These are phyloP conservation scores for Vireo griseus DNA, from an alignment of 2,797 vertebrate species.

Conservation along the genomic window DNA sequence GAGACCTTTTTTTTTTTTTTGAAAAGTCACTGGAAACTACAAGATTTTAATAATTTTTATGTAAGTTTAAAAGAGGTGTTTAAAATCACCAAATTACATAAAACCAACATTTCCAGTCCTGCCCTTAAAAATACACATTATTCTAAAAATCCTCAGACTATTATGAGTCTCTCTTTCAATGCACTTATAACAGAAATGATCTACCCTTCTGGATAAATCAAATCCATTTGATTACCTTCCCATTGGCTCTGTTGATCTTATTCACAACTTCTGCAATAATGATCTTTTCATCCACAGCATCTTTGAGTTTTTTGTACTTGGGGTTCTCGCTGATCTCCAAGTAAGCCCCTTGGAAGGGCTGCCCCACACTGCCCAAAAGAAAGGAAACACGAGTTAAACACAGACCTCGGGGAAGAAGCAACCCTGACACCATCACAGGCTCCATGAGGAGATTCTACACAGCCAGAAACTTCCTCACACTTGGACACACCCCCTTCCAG, in stretches of 20 bases:
- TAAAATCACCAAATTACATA: background rate
- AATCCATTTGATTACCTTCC: slow-evolving; percentile 81
- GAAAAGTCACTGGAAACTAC: background rate
- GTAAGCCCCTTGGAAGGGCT: slow-evolving; percentile 96
- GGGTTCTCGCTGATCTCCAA: slow-evolving; percentile 95
- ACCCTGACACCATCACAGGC: background rate
- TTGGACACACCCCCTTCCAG: background rate
- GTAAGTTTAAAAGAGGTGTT: background rate
- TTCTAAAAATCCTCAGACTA: background rate
- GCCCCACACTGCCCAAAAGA: slow-evolving; percentile 81
- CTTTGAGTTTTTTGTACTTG: slow-evolving; percentile 94
- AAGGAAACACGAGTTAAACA: background rate
- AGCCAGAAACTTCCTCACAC: background rate
- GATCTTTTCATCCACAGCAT: slow-evolving; percentile 90
- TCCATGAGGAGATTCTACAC: fast-evolving
- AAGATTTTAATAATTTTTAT: background rate
- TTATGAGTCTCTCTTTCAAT: fast-evolving
- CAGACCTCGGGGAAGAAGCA: background rate
- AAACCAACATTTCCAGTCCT: background rate
- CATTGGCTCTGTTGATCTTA: slow-evolving; percentile 97
- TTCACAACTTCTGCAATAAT: slow-evolving; percentile 94
- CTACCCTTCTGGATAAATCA: background rate
- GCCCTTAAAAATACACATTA: background rate
- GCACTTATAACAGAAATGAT: background rate
- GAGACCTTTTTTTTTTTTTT: background rate